Conservation (phyloP, 2,888 invertebrate species). For the Allacma fusca region DNA sequence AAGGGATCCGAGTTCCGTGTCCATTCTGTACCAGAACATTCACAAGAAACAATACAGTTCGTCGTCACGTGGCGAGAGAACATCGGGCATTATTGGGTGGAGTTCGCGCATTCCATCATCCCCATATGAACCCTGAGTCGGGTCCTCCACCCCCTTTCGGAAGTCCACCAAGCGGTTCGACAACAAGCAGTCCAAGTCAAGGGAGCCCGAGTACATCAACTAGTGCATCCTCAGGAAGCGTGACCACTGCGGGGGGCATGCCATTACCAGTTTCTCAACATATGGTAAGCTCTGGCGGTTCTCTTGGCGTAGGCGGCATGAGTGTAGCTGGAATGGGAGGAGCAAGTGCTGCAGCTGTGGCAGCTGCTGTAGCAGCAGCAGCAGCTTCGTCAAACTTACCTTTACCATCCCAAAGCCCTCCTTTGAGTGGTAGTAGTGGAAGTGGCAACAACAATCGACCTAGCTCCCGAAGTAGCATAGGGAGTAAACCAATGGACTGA, state of each 20-base stretch:
- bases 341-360: conserved; percentile 49
- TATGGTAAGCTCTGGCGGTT: conserved; percentile 50
- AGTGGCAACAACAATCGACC: conserved; percentile 57
- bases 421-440: conserved; percentile 53
- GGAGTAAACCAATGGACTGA: conserved; percentile 61
- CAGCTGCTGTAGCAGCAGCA: conserved; percentile 53
- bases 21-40: conserved; percentile 90
- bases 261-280: conserved; percentile 50
- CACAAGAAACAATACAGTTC: conserved; percentile 90
- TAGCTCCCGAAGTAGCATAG: conserved; percentile 59
- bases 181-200: conserved; percentile 60
- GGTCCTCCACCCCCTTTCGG: conserved; percentile 58
- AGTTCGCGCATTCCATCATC: conserved; percentile 60
- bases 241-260: conserved; percentile 52
- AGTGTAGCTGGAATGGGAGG: conserved; percentile 49
- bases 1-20: conserved; percentile 90
- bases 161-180: conserved; percentile 57
- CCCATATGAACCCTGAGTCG: conserved; percentile 55
- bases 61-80: conserved; percentile 88
- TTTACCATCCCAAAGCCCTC: conserved; percentile 55
- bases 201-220: conserved; percentile 60
- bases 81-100: conserved; percentile 64
- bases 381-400: conserved; percentile 54
- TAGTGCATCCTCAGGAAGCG: conserved; percentile 53
- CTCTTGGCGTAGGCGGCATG: conserved; percentile 56